Evolutionary conservation across 2,797 vertebrate genomes (phyloP).

Genomic region (Chiloscyllium punctatum): DNA sequence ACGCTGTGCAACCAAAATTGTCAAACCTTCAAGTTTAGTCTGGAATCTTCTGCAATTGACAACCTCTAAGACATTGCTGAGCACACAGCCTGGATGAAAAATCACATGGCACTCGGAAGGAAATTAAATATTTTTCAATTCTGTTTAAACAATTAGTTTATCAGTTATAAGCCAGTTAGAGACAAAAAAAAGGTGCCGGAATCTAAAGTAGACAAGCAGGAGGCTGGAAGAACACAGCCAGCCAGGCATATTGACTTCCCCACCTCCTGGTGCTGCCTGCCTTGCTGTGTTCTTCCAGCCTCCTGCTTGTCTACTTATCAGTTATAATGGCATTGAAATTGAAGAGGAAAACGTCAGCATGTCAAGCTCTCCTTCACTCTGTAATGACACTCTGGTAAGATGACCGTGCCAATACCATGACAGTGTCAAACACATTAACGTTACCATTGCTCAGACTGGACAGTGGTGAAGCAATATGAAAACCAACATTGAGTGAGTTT

Average conservation of each 20-base stretch:
- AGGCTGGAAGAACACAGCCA: too few species aligned
- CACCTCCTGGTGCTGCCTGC: too few species aligned
- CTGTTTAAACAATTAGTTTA: not conserved
- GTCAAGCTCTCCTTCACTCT: not conserved
- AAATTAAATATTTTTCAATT: not conserved
- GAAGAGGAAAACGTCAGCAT: not conserved
- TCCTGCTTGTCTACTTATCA: too few species aligned
- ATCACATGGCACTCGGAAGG: not conserved
- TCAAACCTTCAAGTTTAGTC: not conserved
- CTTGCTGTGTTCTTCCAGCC: too few species aligned
- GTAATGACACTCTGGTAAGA: not conserved
- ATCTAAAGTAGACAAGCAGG: too few species aligned
- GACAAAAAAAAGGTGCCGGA: too few species aligned
- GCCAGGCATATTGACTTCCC: too few species aligned
- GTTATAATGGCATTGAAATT: too few species aligned
- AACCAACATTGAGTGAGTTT: not conserved
- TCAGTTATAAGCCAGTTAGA: not conserved
- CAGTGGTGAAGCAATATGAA: not conserved
- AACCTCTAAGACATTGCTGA: not conserved
- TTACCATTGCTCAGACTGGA: not conserved
- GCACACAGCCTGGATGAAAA: not conserved
- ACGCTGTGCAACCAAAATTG: not conserved
- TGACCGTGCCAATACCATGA: not conserved
- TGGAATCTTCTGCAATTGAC: not conserved
- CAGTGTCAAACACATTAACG: not conserved